A percentile compares a stretch with the other conserved stretches of the same genome.
Conservation (phyloP, 1,140 invertebrate species). For the Drosophila biarmipes region DNA sequence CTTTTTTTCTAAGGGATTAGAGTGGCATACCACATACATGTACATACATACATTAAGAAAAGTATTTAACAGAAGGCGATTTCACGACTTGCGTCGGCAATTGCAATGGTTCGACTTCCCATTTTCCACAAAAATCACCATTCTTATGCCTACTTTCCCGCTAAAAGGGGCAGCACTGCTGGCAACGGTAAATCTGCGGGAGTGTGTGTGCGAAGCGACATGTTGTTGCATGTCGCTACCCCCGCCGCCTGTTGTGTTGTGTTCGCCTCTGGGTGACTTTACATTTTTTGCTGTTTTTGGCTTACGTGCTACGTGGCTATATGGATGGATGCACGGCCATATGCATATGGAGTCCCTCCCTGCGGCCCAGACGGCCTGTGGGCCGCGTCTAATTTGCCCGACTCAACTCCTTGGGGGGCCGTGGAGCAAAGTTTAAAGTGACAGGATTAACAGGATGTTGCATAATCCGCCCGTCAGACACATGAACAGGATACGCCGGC, state of each 20-base stretch:
- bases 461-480: constrained; percentile 79
- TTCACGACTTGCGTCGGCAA: not conserved
- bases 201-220: constrained; percentile 46
- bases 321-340: constrained; percentile 8
- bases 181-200: constrained; percentile 34
- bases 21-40: too few relatives aligned
- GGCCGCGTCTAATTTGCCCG: constrained; percentile 66
- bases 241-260: constrained; percentile 38
- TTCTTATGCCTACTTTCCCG: not conserved
- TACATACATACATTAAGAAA: too few relatives aligned
- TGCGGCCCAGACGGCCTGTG: constrained; percentile 7
- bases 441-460: constrained; percentile 84
- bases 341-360: constrained; percentile 15
- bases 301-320: constrained; percentile 36
- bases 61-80: not conserved
- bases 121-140: too few relatives aligned
- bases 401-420: constrained; percentile 49
- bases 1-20: too few relatives aligned
- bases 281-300: constrained; percentile 50
- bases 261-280: constrained; percentile 59
- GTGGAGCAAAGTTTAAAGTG: constrained; percentile 75
- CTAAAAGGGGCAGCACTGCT: constrained; percentile 24
- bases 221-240: constrained; percentile 74
- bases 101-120: too few relatives aligned
- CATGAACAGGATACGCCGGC: constrained; percentile 70